These are phyloP conservation scores for Trachelipus rathkii DNA, from an alignment of 1,140 invertebrate genomes.

Conservation along the genomic window DNA sequence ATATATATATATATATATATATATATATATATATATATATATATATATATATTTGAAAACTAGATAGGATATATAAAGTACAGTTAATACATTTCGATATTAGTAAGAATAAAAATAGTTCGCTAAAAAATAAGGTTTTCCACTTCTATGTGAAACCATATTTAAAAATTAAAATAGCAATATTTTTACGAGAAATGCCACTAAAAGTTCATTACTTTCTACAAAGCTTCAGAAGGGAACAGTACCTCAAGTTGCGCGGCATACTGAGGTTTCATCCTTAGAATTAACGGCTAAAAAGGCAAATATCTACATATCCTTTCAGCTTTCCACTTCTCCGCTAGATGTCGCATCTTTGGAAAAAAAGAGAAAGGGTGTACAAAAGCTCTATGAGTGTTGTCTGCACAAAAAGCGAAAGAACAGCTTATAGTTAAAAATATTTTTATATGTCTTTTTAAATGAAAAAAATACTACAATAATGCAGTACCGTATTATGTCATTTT, in stretches of 20 bases:
- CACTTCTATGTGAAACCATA: not conserved
- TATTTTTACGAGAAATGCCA: not conserved
- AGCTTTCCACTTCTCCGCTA: not conserved
- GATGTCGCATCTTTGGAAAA: not conserved
- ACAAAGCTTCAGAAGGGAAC: not conserved
- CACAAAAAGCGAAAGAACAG: too few relatives aligned
- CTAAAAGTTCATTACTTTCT: not conserved
- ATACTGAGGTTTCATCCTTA: not conserved
- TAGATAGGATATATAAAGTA: too few relatives aligned
- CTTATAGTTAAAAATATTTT: too few relatives aligned
- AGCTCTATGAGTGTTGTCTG: too few relatives aligned
- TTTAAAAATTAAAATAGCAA: not conserved
- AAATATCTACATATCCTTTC: not conserved
- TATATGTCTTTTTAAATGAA: too few relatives aligned
- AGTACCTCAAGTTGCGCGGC: constrained; percentile 1
- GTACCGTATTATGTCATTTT: too few relatives aligned
- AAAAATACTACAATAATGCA: too few relatives aligned
- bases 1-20: not conserved
- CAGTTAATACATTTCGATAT: too few relatives aligned
- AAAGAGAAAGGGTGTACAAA: not conserved
- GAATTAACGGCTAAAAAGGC: not conserved
- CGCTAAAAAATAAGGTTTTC: too few relatives aligned
- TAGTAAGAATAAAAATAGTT: too few relatives aligned
- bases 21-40: too few relatives aligned
- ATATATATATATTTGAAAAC: too few relatives aligned